phyloP scores from a whole-genome alignment of 2,888 invertebrate genomes.

The Crocallis elinguaria region DNA sequence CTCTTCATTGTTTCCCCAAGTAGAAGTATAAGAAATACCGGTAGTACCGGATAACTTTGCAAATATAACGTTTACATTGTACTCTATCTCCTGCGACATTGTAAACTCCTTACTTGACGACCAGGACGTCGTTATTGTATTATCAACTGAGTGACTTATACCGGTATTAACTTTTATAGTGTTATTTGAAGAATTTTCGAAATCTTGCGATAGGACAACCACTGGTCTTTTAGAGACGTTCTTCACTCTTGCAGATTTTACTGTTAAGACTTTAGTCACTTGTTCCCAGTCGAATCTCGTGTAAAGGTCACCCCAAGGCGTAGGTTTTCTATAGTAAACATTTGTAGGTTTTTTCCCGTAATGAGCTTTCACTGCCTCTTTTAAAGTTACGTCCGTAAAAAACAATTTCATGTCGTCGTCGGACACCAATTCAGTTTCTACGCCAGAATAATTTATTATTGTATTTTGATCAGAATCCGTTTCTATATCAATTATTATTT shows the following conservation, averaged over 20 bases:
- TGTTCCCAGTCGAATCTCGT: conserved; percentile 64
- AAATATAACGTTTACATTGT: conserved; percentile 61
- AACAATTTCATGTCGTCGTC: conserved; percentile 59
- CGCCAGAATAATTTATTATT: conserved; percentile 50
- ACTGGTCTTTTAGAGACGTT: conserved; percentile 46
- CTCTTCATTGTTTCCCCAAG: conserved; percentile 64
- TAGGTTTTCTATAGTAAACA: conserved; percentile 63
- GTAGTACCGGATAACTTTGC: conserved; percentile 58
- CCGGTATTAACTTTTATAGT: conserved; percentile 70
- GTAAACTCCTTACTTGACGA: conserved; percentile 53
- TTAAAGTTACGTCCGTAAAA: conserved; percentile 48
- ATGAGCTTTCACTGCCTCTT: conserved; percentile 50
- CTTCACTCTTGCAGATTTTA: conserved; percentile 56
- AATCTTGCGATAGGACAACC: conserved; percentile 59
- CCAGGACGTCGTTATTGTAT: conserved; percentile 65
- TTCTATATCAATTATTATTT: conserved; percentile 54
- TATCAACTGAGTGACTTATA: conserved; percentile 65
- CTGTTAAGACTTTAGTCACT: conserved; percentile 51
- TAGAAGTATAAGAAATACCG: conserved; percentile 58
- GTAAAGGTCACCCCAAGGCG: conserved; percentile 73
- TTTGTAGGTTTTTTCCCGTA: conserved; percentile 54
- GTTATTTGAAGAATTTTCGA: conserved; percentile 60
- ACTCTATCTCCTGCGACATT: conserved; percentile 62
- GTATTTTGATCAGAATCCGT: conserved; percentile 39
- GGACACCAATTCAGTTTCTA: conserved; percentile 49